A percentile compares a stretch with the other conserved stretches of the same genome.
Conservation (phyloP, 2,113 vertebrate genomes). For the Leptocoma aspasia region DNA sequence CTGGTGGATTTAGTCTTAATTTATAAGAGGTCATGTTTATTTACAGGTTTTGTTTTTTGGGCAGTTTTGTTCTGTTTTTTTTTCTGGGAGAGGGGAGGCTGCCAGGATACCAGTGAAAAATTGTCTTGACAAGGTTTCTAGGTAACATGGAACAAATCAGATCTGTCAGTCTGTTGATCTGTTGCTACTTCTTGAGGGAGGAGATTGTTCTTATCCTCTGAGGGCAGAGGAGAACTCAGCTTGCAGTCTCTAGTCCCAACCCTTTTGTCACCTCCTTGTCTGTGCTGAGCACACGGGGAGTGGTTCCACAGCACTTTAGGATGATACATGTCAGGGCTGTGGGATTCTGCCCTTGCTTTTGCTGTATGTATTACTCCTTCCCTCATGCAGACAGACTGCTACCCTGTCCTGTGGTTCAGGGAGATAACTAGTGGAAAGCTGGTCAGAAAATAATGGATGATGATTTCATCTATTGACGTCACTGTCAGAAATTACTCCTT, state of each 20-base stretch:
- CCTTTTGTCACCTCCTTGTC: neutral
- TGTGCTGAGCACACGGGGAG: neutral
- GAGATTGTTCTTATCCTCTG: neutral
- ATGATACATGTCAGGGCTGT: neutral
- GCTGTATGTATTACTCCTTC: fast-evolving
- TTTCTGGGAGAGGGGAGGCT: neutral
- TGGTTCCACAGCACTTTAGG: neutral
- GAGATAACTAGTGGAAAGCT: neutral
- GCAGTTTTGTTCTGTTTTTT: neutral
- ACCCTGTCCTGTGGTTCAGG: fast-evolving
- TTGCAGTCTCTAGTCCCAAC: neutral
- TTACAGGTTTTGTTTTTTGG: neutral
- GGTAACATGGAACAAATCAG: neutral
- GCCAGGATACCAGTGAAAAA: neutral
- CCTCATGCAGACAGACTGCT: neutral
- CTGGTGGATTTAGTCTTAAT: neutral
- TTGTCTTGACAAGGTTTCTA: neutral
- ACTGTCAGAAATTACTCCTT: neutral
- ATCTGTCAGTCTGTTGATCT: neutral
- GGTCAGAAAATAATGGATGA: neutral
- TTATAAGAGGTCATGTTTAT: neutral
- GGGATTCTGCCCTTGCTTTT: neutral
- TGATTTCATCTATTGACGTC: neutral
- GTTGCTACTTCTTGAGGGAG: neutral
- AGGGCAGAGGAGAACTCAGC: neutral